Percentiles rank a stretch among this genome's conserved stretches.
Evolutionary conservation across 2,888 invertebrate genomes (phyloP).

Genomic region (Erpobdella octoculata): DNA sequence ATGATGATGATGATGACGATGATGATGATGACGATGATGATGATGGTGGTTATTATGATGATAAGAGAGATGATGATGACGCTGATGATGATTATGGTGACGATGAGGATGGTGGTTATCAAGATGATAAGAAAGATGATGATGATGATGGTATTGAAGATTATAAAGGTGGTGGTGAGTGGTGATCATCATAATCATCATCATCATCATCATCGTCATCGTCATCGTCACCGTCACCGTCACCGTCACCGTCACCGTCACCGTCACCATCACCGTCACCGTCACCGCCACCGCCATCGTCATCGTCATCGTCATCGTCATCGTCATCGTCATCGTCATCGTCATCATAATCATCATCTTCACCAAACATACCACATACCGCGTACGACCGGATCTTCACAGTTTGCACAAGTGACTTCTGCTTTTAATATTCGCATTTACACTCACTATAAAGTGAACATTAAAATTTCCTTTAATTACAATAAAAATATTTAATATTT

Average conservation of each 20-base stretch:
- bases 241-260: background rate
- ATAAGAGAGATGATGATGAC: too few species aligned
- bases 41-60: too few species aligned
- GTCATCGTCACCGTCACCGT: slow-evolving; percentile 18
- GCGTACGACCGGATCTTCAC: too few species aligned
- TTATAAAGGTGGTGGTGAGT: background rate
- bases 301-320: background rate
- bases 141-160: slow-evolving; percentile 14
- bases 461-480: too few species aligned
- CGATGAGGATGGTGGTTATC: slow-evolving; percentile 24
- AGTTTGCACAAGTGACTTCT: too few species aligned
- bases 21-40: slow-evolving; percentile 10
- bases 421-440: too few species aligned
- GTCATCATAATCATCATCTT: background rate
- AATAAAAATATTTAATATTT: too few species aligned
- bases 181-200: slow-evolving; percentile 5
- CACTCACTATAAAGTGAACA: too few species aligned
- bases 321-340: slow-evolving; percentile 2
- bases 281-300: background rate
- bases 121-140: slow-evolving; percentile 13
- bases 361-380: background rate
- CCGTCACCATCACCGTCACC: background rate
- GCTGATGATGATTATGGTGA: background rate
- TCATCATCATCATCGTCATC: slow-evolving; percentile 32
- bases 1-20: background rate